Base-by-base conservation (phyloP, 2,113 vertebrate genomes). In the Myrmecophaga tridactyla region DNA sequence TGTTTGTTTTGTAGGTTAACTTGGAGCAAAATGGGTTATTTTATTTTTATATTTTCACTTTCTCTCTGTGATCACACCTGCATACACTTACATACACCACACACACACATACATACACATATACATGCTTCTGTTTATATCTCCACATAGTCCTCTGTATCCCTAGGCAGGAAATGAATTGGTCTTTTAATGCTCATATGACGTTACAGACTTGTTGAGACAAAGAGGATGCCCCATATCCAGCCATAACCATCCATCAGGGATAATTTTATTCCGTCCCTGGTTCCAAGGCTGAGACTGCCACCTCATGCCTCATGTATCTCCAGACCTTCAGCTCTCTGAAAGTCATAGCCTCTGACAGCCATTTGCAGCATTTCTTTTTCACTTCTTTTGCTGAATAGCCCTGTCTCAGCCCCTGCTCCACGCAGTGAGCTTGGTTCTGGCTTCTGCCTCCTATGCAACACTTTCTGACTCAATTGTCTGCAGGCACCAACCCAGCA, bases 361-460 rank as follows among this genome's bases (percentile, higher is more conserved):
- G 53, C 21, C 0, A 5, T 21, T 9, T 1, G 0, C 29, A 34
- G 27, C 20, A 1, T 51, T 20, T 46, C 53, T 53, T 14, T 69
- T 25, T 18, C 14, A 48, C n/a, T 15, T 83, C 15, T 6, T 46
- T 43, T 27, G 23, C 67, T 34, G 20, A 4, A n/a, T 3, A 36
- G 20, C 12, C 39, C 7, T 21, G 27, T 13, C 10, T 29, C 41
- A 36, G 65, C 6, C 18, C 21, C 73, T 12, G 7, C 48, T 92
- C 78, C 41, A 41, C 12, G 10, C 39, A n/a, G 1, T 1, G 9
- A 1, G 1, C 7, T 4, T 0, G 13, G 1, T 7, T 20, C 65
- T 46, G 27, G 14, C 3, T n/a, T 73, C 41, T 2, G 1, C 31
- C 18, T 83, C 58, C 15, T 13, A 9, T 0, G 25, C 14, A 4